phyloP scores from a whole-genome alignment of 2,797 vertebrate genomes.

The Sylvilagus floridanus region DNA sequence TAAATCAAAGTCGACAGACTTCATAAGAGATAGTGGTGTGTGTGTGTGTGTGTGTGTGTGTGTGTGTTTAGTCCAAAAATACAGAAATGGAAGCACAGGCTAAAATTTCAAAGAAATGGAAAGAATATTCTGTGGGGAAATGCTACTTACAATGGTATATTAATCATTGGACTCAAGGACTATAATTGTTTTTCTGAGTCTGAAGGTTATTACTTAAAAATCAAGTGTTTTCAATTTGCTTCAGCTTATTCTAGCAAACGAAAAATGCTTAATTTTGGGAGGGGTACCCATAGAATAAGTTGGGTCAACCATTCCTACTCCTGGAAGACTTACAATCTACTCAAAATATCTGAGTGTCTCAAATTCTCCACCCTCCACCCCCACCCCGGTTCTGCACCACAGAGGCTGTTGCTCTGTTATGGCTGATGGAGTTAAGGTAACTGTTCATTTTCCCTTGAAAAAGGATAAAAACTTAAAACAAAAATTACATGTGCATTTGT shows the following conservation, averaged over 20 bases:
- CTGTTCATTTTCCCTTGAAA: not conserved
- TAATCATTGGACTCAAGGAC: constrained; percentile 32
- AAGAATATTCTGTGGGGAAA: not conserved
- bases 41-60: not conserved
- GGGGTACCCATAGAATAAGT: not conserved
- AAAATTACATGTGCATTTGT: not conserved
- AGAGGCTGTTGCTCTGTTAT: not conserved
- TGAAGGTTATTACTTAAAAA: not conserved
- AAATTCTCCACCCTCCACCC: too few species aligned
- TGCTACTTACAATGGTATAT: not conserved
- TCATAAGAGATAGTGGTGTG: constrained; percentile 32
- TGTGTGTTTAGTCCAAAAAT: not conserved
- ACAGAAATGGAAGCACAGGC: constrained; percentile 61
- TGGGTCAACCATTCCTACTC: not conserved
- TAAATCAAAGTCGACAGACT: constrained; percentile 27
- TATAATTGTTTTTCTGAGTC: not conserved
- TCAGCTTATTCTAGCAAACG: not conserved
- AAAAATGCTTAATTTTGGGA: not conserved
- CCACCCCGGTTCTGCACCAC: not conserved
- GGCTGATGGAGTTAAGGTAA: not conserved
- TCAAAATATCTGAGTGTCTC: not conserved
- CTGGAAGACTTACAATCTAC: not conserved
- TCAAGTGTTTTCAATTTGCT: not conserved
- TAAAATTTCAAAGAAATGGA: constrained; percentile 56
- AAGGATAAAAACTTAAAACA: constrained; percentile 5